Evolutionary conservation across 1,140 invertebrate species (phyloP).

Genomic region (Papilio glaucus): DNA sequence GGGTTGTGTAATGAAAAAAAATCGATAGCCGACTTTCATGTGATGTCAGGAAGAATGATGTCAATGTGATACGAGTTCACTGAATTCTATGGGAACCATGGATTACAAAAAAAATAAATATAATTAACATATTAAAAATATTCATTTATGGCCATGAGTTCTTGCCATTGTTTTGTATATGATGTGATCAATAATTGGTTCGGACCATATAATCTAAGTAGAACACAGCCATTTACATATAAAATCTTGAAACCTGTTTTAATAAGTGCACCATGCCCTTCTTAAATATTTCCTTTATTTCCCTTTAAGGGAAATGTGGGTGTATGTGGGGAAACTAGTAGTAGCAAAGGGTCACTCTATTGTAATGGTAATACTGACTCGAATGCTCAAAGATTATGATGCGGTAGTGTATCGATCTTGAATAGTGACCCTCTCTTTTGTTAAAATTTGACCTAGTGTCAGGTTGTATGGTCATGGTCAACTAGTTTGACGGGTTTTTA

Average conservation of each 20-base stretch:
- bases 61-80: conserved; percentile 30
- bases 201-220: no score
- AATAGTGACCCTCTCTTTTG: conserved; percentile 61
- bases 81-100: conserved; percentile 28
- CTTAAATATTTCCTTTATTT: not conserved
- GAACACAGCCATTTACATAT: not conserved
- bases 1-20: conserved; percentile 53
- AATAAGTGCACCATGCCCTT: no score
- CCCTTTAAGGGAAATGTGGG: not conserved
- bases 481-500: conserved; percentile 40
- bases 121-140: conserved; percentile 18
- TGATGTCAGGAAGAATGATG: conserved; percentile 45
- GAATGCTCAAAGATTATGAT: conserved; percentile 50
- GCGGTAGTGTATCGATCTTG: conserved; percentile 58
- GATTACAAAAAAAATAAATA: conserved; percentile 5
- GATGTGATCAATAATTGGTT: no score
- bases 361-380: conserved; percentile 63
- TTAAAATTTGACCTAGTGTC: conserved; percentile 62
- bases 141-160: not conserved
- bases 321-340: not conserved
- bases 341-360: conserved; percentile 59
- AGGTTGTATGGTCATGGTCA: conserved; percentile 64
- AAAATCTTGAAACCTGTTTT: not conserved
- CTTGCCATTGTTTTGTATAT: not conserved
- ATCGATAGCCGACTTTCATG: conserved; percentile 46